A percentile compares a stretch with the other conserved stretches of the same genome.
Evolutionary conservation across 1,140 invertebrate species (phyloP).

Genomic region (Drosophila quadrilineata): DNA sequence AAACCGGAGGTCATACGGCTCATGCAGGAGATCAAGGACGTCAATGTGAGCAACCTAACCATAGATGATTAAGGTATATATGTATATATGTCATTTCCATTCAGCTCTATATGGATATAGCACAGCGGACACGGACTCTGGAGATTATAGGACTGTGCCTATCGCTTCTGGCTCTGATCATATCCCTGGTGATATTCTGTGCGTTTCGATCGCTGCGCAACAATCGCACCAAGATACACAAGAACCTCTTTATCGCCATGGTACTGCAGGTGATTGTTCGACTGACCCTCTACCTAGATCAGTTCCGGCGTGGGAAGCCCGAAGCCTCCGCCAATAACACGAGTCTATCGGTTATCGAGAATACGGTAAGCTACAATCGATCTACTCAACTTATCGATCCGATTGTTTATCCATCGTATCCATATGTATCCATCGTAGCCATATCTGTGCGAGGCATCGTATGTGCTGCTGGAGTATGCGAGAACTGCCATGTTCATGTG

Average conservation of each 20-base stretch:
- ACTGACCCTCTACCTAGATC: conserved; percentile 92
- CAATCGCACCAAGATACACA: conserved; percentile 93
- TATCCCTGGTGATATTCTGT: conserved; percentile 90
- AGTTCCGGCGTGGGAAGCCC: conserved; percentile 83
- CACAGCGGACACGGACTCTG: conserved; percentile 87
- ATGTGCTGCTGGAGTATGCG: conserved; percentile 91
- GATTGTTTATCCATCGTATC: not conserved
- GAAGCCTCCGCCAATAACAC: conserved; percentile 55
- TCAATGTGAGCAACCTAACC: conserved; percentile 63
- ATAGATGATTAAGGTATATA: not conserved
- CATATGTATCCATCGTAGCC: conserved; percentile 83
- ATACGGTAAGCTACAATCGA: conserved; percentile 85
- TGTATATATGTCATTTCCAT: not conserved
- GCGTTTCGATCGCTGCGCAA: conserved; percentile 91
- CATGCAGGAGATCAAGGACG: conserved; percentile 84
- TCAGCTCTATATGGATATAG: conserved; percentile 84
- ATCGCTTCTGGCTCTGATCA: conserved; percentile 88
- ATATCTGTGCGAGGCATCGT: conserved; percentile 89
- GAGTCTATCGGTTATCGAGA: conserved; percentile 85
- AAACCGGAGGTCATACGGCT: conserved; percentile 87
- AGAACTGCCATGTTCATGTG: conserved; percentile 95
- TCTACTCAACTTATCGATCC: not conserved
- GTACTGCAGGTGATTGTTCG: conserved; percentile 92
- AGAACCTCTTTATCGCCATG: conserved; percentile 93
- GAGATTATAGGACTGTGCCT: conserved; percentile 92